Conservation (phyloP, 2,113 vertebrate species). For the Notothenia rossii region DNA sequence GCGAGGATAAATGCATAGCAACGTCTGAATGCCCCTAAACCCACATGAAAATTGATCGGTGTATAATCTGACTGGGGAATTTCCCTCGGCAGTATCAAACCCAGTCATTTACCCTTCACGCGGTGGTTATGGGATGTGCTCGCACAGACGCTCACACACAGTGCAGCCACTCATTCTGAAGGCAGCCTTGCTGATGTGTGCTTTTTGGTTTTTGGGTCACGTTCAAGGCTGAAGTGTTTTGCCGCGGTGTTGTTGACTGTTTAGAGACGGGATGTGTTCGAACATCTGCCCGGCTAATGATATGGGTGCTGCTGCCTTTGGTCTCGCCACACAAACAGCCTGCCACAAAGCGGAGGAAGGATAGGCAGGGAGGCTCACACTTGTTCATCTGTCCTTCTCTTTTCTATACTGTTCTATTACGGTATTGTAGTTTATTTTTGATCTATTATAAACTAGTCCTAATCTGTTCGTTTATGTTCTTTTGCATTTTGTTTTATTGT, state of each 20-base stretch:
- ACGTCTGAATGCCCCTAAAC: slow-evolving; percentile 53
- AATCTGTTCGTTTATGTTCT: neutral
- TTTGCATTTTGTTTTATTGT: neutral
- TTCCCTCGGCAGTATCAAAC: slow-evolving; percentile 69
- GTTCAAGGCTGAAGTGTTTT: slow-evolving; percentile 71
- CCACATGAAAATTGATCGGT: slow-evolving; percentile 76
- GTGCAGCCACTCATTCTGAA: slow-evolving; percentile 34
- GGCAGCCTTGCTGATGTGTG: slow-evolving; percentile 50
- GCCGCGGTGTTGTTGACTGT: slow-evolving; percentile 53
- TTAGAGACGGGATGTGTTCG: slow-evolving; percentile 63
- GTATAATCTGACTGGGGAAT: slow-evolving; percentile 74
- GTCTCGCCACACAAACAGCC: slow-evolving; percentile 55
- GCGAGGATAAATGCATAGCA: slow-evolving; percentile 60
- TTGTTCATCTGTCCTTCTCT: neutral
- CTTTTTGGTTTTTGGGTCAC: slow-evolving; percentile 67
- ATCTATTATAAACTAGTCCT: no score
- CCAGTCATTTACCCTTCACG: slow-evolving; percentile 75
- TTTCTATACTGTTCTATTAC: neutral
- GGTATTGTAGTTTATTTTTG: neutral
- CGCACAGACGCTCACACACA: slow-evolving; percentile 38
- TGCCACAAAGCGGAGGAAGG: slow-evolving; percentile 35
- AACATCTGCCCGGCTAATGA: slow-evolving; percentile 63
- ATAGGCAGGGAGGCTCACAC: neutral
- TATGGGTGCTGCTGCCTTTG: slow-evolving; percentile 56
- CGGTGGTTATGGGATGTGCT: slow-evolving; percentile 60